Evolutionary conservation across 2,113 vertebrate species (phyloP), one percentile per base, ranked within the genome.

Genomic region (Silurus meridionalis): DNA sequence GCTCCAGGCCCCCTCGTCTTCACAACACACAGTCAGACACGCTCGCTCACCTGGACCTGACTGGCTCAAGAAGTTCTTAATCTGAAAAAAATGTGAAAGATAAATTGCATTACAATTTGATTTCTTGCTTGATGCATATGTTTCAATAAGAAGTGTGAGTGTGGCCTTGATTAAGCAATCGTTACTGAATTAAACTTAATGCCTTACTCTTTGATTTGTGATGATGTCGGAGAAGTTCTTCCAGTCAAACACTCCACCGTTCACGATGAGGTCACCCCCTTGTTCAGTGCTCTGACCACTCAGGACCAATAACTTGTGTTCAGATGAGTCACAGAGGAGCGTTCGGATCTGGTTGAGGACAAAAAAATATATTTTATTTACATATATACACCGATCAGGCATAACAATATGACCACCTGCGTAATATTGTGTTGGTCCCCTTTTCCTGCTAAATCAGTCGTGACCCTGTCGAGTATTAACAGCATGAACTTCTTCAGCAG

Each of bases 1-100:
- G 95, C 95, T 96, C 97, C 97, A 98, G 86, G 97, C 96, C 90
- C 97, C 97, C 90, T 97, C 97, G 92, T 95, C 97, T 89, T 93
- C 91, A 92, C 95, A 98, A 91, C 95, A 97, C 91, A 98, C 95
- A 0, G 97, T 98, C 79, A 99, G 96, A 83, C 93, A 97, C 80
- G 95, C 93, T 82, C 94, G 95, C 90, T 92, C 94, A 82, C 91
- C 92, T 64, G 95, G 92, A 77, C 95, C 94, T 86, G 93, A 91
- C 89, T 93, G 95, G 91, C 95, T 96, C 90, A 98, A 92, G 87
- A 96, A 90, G 67, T 96, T 95, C 88, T 92, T 93, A 87, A 97
- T 96, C 98, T 99, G 69, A 90, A 48, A 90, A 91, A 37, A 94
- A 80, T 87, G 85, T 83, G 28, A 89, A 50, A 69, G 5, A 2